Conservation (phyloP, 1,140 invertebrate species). For the Heliconius melpomene region DNA sequence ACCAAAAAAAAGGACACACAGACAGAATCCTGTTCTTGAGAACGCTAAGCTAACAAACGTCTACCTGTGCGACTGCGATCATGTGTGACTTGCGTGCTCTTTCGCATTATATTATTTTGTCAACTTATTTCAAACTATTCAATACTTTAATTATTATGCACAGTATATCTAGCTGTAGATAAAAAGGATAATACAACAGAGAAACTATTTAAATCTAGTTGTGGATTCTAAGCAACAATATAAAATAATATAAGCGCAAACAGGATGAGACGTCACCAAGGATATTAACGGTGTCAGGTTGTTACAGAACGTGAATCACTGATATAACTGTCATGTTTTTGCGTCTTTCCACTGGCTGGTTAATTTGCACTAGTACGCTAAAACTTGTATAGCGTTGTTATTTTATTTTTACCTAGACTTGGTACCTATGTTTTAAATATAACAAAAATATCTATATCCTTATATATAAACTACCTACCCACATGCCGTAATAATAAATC, state of each 20-base stretch:
- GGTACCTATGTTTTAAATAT: conserved; percentile 2
- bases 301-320: conserved; percentile 67
- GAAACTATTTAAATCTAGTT: not conserved
- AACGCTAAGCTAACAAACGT: conserved; percentile 50
- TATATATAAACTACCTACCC: not conserved
- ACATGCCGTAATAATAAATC: not conserved
- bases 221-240: not conserved
- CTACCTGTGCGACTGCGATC: conserved; percentile 70
- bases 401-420: not conserved
- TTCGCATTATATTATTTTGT: conserved; percentile 48
- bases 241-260: conserved; percentile 34
- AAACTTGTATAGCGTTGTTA: conserved; percentile 42
- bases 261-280: conserved; percentile 47
- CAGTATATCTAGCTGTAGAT: not conserved
- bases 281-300: conserved; percentile 72
- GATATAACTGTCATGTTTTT: conserved; percentile 75
- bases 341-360: conserved; percentile 62
- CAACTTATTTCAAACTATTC: conserved; percentile 22
- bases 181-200: not conserved
- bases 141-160: not conserved
- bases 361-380: conserved; percentile 66
- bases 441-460: not conserved
- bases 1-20: conserved; percentile 64
- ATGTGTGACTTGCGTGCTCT: conserved; percentile 64
- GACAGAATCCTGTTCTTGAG: conserved; percentile 68